Evolutionary conservation across 2,888 invertebrate genomes (phyloP), one percentile per base, ranked within the genome.

Genomic region (Nomada ferruginata): DNA sequence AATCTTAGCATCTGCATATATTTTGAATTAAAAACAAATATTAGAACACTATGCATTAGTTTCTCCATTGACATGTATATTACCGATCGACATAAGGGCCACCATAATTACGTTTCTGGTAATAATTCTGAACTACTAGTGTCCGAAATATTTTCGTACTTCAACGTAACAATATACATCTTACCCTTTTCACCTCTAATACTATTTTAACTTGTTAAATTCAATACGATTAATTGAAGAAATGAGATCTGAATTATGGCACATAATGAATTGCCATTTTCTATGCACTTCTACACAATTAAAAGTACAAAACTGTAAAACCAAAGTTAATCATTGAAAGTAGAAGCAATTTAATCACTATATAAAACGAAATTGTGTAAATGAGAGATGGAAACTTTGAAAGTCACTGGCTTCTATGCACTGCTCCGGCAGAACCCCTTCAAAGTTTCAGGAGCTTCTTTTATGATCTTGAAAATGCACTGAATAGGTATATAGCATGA

Each of bases 391-490:
- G 7, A 26, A 76, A 57, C 5, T 57, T 55, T 59, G 36, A 57
- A 70, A 66, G 52, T 55, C 59, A 29, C 70, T 60, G 36, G 57
- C 18, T 44, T 61, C 55, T 53, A 78, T 50, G 70, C 66, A 79
- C 55, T 68, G 59, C 15, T 77, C 76, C 79, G 65, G 52, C 66
- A 81, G 73, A 87, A 66, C 72, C 73, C 50, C 84, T 83, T 81
- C 75, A 76, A 59, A 76, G 84, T 84, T 78, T 83, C 57, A 73
- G 79, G 20, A 71, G 84, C 83, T 84, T 89, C 86, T 85, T 89
- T 84, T 29, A 82, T 79, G 85, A 83, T 87, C 86, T 87, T 90
- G 87, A 86, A 89, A 88, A 89, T 86, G 78, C 86, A 89, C 76
- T 84, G 87, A 79, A 73, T 79, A 84, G 77, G 83, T 82, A 72